Base-by-base conservation (phyloP, 2,888 invertebrate species). In the Drosophila crucigera region DNA sequence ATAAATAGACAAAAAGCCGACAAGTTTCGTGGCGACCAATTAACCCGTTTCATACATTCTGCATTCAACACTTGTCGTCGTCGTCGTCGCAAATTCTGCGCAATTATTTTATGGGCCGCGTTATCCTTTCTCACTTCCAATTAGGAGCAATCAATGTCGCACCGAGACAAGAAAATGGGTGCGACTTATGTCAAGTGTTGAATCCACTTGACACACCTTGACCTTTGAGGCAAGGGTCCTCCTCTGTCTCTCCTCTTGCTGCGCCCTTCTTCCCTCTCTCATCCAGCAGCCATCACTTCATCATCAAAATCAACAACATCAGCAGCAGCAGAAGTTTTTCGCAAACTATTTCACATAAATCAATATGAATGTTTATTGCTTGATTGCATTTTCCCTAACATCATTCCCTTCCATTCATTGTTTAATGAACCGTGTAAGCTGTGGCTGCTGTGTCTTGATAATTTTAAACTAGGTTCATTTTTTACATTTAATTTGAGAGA, bases 1-100 rank as follows among this genome's bases (percentile, higher is more conserved):
- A 83, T 89, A 89, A 89, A 83, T 84, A 89, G 73, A 86, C 70
- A 72, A 83, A 47, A 78, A 71, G 76, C 73, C 80, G 78, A 68
- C 82, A 80, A 68, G 41, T 65, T 55, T 56, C 52, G 41, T 43
- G 47, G 31, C 11, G 60, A 61, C 65, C 80, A 83, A 83, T 83
- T 76, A 80, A 76, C 68, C 70, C 69, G 63, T 79, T 79, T 79
- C 75, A 47, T 47, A 47, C 47, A 47, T 47, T 47, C 25, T 16
- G 16, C 79, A 73, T 72, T 76, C 70, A 82, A 72, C 80, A 69
- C 73, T 80, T 22, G 47, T 47, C 43, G 6, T 47, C 73, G 77
- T 31, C 70, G 33, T 33, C n/a, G 22, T 19, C 10, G 41, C 16
- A 16, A 47, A 68, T 68, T 75, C 52, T 68, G 72, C 78, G 76